Evolutionary conservation across 2,888 invertebrate species (phyloP), one percentile per base, ranked within the genome.

Genomic region (Drymonia ruficornis): DNA sequence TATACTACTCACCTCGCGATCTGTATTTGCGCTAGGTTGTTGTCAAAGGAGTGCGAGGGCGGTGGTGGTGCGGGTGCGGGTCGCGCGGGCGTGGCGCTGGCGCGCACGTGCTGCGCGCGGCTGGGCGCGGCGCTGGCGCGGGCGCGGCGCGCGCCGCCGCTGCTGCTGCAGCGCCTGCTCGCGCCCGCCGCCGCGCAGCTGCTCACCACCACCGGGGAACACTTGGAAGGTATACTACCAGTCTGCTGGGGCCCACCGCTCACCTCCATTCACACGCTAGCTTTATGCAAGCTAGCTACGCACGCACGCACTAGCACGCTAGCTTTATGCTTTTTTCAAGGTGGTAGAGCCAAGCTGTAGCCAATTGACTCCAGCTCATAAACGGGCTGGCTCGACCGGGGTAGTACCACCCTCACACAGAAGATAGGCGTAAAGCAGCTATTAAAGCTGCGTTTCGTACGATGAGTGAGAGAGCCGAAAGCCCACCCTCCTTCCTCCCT

Each of bases 71-170:
- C n/a, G n/a, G 56, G 52, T 0, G 28, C 44, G 12, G 55, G 52
- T 0, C 28, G 72, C 52, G 70, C 74, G 73, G 59, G 72, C 73
- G 58, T 74, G 73, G 70, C 84, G 81, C 78, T 87, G 59, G 78
- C 87, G 63, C 80, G 89, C 15, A 83, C 83, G 63, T 80, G 83
- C 68, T 78, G 78, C 63, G 76, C 80, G 58, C 78, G 84, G 43
- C 75, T 87, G 65, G 75, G 77, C 53, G 75, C 73, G 5, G 76
- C 77, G 56, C 73, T 74, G 62, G 53, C 65, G 59, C 63, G 76
- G 56, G 65, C 72, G 52, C 54, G 71, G 55, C 59, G 73, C 55
- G 59, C 70, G 55, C 81, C 63, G 68, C 81, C 76, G 70, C 77
- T 68, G 70, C 83, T 83, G 56, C 78, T 77, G 62, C 63, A 55